A percentile compares a stretch with the other conserved stretches of the same genome.
Evolutionary conservation across 2,888 invertebrate genomes (phyloP).

Genomic region (Seira sanloemensis): DNA sequence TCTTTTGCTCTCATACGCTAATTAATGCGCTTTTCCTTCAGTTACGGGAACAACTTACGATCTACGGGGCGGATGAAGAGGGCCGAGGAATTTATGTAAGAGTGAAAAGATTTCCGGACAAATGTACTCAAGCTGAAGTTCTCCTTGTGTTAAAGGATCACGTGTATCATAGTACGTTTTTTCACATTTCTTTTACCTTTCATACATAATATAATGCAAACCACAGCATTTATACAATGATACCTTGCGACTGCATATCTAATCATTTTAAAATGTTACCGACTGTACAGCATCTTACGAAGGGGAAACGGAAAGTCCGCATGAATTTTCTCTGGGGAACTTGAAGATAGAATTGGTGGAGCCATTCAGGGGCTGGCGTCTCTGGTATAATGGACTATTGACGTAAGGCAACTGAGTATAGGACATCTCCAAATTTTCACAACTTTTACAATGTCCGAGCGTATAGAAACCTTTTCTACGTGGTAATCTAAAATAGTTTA

Average conservation of each 20-base stretch:
- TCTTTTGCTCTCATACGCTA: background rate
- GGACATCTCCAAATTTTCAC: no score
- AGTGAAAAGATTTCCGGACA: conserved; percentile 76
- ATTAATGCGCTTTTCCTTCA: conserved; percentile 19
- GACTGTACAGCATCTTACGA: conserved; percentile 34
- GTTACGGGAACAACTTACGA: conserved; percentile 76
- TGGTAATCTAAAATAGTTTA: no score
- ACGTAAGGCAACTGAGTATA: conserved; percentile 73
- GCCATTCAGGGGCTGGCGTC: conserved; percentile 80
- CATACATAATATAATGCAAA: conserved; percentile 10
- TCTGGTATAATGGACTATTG: conserved; percentile 83
- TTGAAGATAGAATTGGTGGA: conserved; percentile 81
- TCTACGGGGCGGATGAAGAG: conserved; percentile 79
- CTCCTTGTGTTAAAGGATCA: conserved; percentile 48
- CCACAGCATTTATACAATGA: background rate
- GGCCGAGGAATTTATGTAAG: conserved; percentile 78
- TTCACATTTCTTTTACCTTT: background rate
- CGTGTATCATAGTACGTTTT: conserved; percentile 27
- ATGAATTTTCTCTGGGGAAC: conserved; percentile 72
- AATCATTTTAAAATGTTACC: background rate
- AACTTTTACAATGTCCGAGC: no score
- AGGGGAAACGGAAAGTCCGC: conserved; percentile 31
- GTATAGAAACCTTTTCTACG: no score
- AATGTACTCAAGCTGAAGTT: conserved; percentile 46
- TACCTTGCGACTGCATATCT: background rate